These are phyloP conservation scores for Dallia pectoralis DNA, from an alignment of 2,797 vertebrate species.

Conservation along the genomic window DNA sequence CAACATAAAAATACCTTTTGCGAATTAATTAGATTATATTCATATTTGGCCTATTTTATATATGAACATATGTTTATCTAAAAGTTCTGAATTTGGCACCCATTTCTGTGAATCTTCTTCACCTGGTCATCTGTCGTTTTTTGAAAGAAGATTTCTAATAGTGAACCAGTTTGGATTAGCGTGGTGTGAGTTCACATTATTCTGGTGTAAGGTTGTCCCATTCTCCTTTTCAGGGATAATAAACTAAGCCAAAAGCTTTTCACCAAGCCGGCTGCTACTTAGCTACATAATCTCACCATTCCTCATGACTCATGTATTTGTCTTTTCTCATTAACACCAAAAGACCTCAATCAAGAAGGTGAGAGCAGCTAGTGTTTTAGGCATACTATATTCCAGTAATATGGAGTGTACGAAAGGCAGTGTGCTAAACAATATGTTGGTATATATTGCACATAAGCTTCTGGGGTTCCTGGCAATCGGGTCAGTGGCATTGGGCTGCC, in stretches of 20 bases:
- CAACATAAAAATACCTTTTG: too few relatives aligned
- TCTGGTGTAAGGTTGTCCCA: conserved; percentile 7
- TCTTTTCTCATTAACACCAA: conserved; percentile 10
- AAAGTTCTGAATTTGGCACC: neutral
- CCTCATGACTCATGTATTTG: conserved; percentile 33
- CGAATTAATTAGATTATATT: too few relatives aligned
- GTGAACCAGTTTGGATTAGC: neutral
- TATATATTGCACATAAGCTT: too few relatives aligned
- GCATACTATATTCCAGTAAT: neutral
- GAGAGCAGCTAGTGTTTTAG: neutral
- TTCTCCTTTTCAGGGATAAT: conserved; percentile 24
- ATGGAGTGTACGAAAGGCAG: neutral
- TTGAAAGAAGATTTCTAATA: too few relatives aligned
- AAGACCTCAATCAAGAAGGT: neutral
- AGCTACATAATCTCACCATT: conserved; percentile 56
- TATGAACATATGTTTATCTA: neutral
- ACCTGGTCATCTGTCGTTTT: neutral
- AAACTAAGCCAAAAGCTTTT: conserved; percentile 46
- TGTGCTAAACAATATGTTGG: too few relatives aligned
- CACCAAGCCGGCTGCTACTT: conserved; percentile 29
- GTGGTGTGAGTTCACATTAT: conserved; percentile 22
- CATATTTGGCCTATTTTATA: neutral
- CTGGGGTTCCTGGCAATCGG: too few relatives aligned
- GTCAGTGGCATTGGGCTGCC: too few relatives aligned
- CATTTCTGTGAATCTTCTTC: neutral